These are phyloP conservation scores for Diaprepes abbreviatus DNA, from an alignment of 2,888 invertebrate genomes.

Conservation along the genomic window DNA sequence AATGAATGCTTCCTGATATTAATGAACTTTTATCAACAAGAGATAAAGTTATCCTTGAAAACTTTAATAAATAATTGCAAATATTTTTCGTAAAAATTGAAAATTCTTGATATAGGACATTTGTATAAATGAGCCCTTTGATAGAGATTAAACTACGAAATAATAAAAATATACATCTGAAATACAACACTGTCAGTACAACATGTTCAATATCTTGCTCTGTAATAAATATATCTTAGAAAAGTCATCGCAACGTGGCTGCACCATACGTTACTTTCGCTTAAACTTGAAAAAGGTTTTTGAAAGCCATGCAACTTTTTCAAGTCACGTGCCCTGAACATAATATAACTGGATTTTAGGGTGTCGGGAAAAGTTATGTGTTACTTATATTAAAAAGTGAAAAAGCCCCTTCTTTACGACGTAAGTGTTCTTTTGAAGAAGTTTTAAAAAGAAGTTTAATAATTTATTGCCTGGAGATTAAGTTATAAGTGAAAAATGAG, in stretches of 20 bases:
- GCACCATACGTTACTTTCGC: constrained; percentile 1
- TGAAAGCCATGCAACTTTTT: constrained; percentile 14
- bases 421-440: constrained; percentile 1
- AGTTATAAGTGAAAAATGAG: neutral
- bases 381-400: constrained; percentile 16
- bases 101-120: too few species aligned
- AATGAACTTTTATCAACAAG: too few species aligned
- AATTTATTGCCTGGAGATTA: constrained; percentile 3
- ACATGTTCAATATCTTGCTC: neutral
- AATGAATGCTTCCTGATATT: too few species aligned
- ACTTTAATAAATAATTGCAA: too few species aligned
- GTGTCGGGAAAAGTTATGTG: constrained; percentile 7
- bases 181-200: too few species aligned
- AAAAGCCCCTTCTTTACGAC: neutral
- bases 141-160: too few species aligned
- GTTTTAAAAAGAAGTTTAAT: neutral
- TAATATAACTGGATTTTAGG: neutral
- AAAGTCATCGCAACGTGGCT: constrained; percentile 5
- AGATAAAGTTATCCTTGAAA: too few species aligned
- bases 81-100: too few species aligned
- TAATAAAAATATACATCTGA: too few species aligned
- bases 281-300: constrained; percentile 13
- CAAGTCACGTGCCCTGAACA: constrained; percentile 9
- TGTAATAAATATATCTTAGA: constrained; percentile 15
- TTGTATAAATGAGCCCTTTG: too few species aligned